Base-by-base conservation (phyloP, 2,888 invertebrate species). In the Julus scanicus region DNA sequence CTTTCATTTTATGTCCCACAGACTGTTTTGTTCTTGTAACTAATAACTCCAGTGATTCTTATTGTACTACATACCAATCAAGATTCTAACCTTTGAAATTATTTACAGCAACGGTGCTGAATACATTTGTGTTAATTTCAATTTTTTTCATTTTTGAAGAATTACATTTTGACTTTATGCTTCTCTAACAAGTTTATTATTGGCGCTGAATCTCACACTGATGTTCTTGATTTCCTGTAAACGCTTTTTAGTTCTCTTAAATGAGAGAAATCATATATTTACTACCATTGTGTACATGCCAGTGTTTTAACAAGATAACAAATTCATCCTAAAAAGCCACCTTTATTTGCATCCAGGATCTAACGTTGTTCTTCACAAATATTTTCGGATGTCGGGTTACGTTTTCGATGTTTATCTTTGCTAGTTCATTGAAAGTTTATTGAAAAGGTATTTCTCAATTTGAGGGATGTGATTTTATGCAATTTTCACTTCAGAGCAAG, bases 371-470 rank as follows among this genome's bases (percentile, higher is more conserved):
- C 20, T 63, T 20, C 6, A 63, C 63, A 20, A 63, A 63, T 63
- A 63, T 63, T 63, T 63, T 63, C n/a, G 20, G 20, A 63, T 8
- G 20, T 63, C 63, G 20, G 63, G 63, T 63, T 63, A 63, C 20
- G 63, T 63, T 63, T 63, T 63, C 63, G 63, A 63, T 63, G 63
- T 63, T 63, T 63, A 63, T 63, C 63, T 63, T 63, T 63, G 63
- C n/a, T 20, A 63, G 63, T 63, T 63, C 63, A 29, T 29, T 29
- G 29, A 63, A 63, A 63, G 63, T 63, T 63, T 63, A 63, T 63
- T 63, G 63, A 63, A 20, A 20, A 17, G 63, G 63, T 63, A 63
- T 63, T 63, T 63, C 63, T n/a, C 63, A 63, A 20, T 20, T 20
- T 8, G 20, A 20, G 63, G 6, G 20, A 8, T 6, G 20, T 63